Conservation (phyloP, 2,888 invertebrate species). For the Adelognathus sp. region DNA sequence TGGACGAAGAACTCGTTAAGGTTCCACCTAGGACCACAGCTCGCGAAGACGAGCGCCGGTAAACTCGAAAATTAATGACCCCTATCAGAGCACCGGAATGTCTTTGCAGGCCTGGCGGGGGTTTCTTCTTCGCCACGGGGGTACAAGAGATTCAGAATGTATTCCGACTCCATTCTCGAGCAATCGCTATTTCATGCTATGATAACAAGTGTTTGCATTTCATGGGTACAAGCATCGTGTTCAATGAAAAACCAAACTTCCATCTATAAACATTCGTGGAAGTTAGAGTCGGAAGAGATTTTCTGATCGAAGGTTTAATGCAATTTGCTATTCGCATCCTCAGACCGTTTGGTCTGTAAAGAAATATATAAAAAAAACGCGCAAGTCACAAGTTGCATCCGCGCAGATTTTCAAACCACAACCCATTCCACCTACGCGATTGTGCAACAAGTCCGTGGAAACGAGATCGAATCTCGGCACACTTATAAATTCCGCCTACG, state of each 20-base stretch:
- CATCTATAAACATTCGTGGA: too few relatives aligned
- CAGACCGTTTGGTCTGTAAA: too few relatives aligned
- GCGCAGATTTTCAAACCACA: too few relatives aligned
- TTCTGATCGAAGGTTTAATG: too few relatives aligned
- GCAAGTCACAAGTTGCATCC: too few relatives aligned
- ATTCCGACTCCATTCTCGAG: constrained; percentile 12
- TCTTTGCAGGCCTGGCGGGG: constrained; percentile 14
- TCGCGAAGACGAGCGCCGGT: constrained; percentile 57
- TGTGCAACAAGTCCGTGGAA: neutral
- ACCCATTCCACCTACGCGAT: neutral
- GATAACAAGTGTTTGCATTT: too few relatives aligned
- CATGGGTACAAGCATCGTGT: too few relatives aligned
- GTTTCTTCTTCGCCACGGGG: constrained; percentile 37
- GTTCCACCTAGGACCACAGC: constrained; percentile 24
- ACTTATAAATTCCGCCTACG: constrained; percentile 10
- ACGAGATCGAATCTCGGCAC: neutral
- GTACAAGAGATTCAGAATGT: constrained; percentile 8
- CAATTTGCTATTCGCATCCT: too few relatives aligned
- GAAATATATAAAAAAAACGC: too few relatives aligned
- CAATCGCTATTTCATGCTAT: neutral
- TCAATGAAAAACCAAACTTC: too few relatives aligned
- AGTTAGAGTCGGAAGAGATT: too few relatives aligned
- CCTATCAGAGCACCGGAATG: constrained; percentile 49
- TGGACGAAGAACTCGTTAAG: constrained; percentile 50
- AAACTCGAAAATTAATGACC: constrained; percentile 71